A percentile compares a stretch with the other conserved stretches of the same genome.
These are phyloP conservation scores for Opisthocomus hoazin DNA, from an alignment of 2,113 vertebrate species.

Conservation along the genomic window DNA sequence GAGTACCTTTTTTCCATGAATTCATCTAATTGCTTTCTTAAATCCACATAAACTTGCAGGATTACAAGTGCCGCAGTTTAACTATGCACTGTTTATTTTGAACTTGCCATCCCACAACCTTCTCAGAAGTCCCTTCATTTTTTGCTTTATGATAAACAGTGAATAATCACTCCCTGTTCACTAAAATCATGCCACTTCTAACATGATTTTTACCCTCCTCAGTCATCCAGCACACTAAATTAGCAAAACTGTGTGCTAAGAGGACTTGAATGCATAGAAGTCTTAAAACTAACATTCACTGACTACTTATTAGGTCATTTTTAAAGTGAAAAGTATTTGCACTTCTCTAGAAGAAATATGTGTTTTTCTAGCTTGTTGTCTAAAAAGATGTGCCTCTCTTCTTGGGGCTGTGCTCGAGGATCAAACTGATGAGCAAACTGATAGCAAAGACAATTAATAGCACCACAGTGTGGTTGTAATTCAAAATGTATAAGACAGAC, in stretches of 20 bases:
- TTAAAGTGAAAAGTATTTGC: background rate
- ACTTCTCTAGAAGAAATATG: background rate
- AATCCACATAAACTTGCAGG: background rate
- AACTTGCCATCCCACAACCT: background rate
- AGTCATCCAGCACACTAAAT: background rate
- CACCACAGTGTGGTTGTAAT: background rate
- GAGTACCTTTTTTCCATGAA: conserved; percentile 8
- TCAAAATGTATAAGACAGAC: background rate
- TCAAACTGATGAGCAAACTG: background rate
- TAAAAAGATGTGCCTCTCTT: background rate
- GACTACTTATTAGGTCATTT: background rate
- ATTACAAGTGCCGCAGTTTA: background rate
- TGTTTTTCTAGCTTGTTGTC: background rate
- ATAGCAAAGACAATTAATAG: background rate
- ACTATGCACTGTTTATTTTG: background rate
- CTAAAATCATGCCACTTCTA: background rate
- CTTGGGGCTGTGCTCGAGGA: background rate
- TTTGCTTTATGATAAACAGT: background rate
- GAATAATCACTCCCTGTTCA: background rate
- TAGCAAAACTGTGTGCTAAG: background rate
- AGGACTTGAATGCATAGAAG: background rate
- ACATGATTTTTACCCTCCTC: background rate
- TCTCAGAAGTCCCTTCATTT: background rate
- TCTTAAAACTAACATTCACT: background rate
- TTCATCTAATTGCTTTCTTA: conserved; percentile 17